These are phyloP conservation scores for Emydocephalus ijimae DNA, from an alignment of 2,113 vertebrate species.

Conservation along the genomic window DNA sequence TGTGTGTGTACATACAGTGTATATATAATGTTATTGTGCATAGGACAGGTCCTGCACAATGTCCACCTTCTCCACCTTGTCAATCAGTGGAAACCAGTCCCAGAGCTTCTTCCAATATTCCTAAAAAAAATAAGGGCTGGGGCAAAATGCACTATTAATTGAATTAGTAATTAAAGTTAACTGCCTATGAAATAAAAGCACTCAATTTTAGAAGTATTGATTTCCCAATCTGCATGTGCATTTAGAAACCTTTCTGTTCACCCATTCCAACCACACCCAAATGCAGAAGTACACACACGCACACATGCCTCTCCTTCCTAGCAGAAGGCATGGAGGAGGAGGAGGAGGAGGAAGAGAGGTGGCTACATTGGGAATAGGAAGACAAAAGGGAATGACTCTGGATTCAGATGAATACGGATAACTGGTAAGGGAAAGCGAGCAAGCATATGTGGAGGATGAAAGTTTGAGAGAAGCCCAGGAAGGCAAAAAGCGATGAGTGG, in stretches of 20 bases:
- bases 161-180: not conserved
- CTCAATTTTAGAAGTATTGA: not conserved
- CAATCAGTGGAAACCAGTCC: not conserved
- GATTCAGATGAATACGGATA: not conserved
- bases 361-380: not conserved
- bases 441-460: not conserved
- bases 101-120: not conserved
- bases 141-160: not conserved
- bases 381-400: not conserved
- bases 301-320: not conserved
- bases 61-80: not conserved
- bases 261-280: not conserved
- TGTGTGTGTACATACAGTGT: no score
- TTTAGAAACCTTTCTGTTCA: not conserved
- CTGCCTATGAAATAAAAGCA: not conserved
- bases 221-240: not conserved
- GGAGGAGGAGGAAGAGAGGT: not conserved
- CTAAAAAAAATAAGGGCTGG: not conserved
- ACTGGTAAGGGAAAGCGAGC: not conserved
- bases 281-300: not conserved
- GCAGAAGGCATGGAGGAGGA: not conserved
- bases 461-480: not conserved
- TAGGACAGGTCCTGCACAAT: not conserved
- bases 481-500: not conserved
- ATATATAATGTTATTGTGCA: not conserved